These are phyloP conservation scores for Brachyistius frenatus DNA, from an alignment of 2,113 vertebrate genomes.

Conservation along the genomic window DNA sequence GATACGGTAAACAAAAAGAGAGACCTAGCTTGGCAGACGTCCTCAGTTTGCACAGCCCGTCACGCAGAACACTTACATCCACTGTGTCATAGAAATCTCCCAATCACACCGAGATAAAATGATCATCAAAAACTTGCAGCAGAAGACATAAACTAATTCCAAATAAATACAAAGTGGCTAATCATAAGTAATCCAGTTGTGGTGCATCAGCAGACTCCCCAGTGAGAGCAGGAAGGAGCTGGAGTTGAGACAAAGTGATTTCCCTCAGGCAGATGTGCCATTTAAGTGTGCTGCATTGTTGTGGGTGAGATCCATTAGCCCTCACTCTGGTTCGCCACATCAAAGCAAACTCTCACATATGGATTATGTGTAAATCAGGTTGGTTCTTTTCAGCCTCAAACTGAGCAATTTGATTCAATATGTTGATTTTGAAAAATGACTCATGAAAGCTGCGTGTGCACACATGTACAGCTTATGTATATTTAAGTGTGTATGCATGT, in stretches of 20 bases:
- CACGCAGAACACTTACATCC: slow-evolving; percentile 17
- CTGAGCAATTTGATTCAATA: slow-evolving; percentile 45
- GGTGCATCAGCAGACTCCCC: slow-evolving; percentile 61
- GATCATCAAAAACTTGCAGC: slow-evolving; percentile 46
- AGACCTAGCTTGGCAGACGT: slow-evolving; percentile 22
- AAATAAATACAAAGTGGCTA: slow-evolving; percentile 69
- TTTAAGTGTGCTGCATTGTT: slow-evolving; percentile 93
- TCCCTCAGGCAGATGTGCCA: slow-evolving; percentile 90
- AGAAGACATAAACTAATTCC: slow-evolving; percentile 66
- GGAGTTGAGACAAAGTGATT: slow-evolving; percentile 88
- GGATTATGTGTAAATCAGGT: slow-evolving; percentile 91
- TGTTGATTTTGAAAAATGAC: slow-evolving; percentile 48
- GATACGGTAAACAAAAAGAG: slow-evolving; percentile 35
- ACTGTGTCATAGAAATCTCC: slow-evolving; percentile 17
- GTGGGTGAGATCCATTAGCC: slow-evolving; percentile 94
- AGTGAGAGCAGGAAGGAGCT: slow-evolving; percentile 84
- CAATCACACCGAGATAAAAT: slow-evolving; percentile 42
- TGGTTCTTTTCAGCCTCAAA: slow-evolving; percentile 58
- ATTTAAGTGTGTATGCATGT: slow-evolving; percentile 29
- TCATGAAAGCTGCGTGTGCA: slow-evolving; percentile 26
- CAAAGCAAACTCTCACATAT: slow-evolving; percentile 92
- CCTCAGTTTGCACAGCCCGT: neutral
- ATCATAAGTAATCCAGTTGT: slow-evolving; percentile 71
- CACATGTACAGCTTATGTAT: slow-evolving; percentile 42
- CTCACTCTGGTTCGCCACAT: slow-evolving; percentile 91